Percentiles rank a stretch among this genome's conserved stretches.
Evolutionary conservation across 2,113 vertebrate species (phyloP).

Genomic region (Odocoileus virginianus): DNA sequence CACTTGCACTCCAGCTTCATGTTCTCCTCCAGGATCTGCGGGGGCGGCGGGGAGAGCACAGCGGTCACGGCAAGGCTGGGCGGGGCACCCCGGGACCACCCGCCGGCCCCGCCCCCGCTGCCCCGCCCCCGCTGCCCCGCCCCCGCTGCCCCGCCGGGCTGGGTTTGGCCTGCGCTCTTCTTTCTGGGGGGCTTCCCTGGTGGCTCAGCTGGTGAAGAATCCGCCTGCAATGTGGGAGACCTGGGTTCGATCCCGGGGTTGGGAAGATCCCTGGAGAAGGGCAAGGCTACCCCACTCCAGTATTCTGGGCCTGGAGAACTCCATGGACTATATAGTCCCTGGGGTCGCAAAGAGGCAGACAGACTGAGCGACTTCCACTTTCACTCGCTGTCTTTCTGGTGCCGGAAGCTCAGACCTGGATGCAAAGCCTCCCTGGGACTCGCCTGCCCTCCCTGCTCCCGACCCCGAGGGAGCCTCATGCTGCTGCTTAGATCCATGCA

Average conservation of each 20-base stretch:
- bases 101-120: too few species aligned
- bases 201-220: background rate
- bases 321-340: background rate
- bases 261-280: background rate
- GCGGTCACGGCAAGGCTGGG: background rate
- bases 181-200: background rate
- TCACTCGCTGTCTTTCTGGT: background rate
- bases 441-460: background rate
- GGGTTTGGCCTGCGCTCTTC: background rate
- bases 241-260: background rate
- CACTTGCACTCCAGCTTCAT: constrained; percentile 97
- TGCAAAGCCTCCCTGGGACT: background rate
- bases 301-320: background rate
- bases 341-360: accelerated
- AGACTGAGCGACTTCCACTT: background rate
- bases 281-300: background rate
- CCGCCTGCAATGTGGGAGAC: background rate
- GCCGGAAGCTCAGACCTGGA: background rate
- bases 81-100: background rate
- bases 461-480: background rate
- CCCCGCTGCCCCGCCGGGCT: background rate
- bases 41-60: background rate
- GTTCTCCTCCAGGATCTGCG: constrained; percentile 93
- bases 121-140: accelerated
- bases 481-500: background rate